Evolutionary conservation across 2,797 vertebrate genomes (phyloP).

Genomic region (Selene dorsalis): DNA sequence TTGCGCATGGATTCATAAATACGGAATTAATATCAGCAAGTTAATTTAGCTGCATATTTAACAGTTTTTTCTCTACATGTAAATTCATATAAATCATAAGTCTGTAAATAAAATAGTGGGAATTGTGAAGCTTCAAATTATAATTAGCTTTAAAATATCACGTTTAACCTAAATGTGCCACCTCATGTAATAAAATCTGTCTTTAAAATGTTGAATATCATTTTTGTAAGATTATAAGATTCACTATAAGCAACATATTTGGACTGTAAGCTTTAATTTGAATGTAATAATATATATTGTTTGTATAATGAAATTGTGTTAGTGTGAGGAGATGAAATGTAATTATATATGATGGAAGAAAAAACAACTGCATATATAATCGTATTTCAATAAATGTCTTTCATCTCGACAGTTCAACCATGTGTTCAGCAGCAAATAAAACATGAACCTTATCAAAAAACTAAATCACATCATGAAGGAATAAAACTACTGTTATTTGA

Average conservation of each 20-base stretch:
- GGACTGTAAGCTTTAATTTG: not conserved
- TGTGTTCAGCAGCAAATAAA: constrained; percentile 1
- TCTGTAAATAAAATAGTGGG: not conserved
- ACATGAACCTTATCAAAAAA: not conserved
- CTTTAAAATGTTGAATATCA: not conserved
- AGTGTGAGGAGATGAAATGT: not conserved
- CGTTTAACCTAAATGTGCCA: not conserved
- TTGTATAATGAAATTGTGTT: not conserved
- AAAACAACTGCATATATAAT: not conserved
- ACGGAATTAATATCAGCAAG: not conserved
- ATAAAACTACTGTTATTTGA: no score
- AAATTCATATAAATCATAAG: not conserved
- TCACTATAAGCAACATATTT: not conserved
- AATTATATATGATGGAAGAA: not conserved
- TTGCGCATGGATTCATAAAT: not conserved
- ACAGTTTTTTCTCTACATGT: not conserved
- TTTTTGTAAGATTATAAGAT: not conserved
- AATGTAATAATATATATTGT: not conserved
- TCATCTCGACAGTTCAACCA: not conserved
- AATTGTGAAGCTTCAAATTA: not conserved
- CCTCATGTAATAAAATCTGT: not conserved
- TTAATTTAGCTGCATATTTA: not conserved
- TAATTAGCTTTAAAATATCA: not conserved
- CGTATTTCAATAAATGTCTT: constrained; percentile 1
- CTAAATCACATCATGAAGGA: no score